Base-by-base conservation (phyloP, 2,113 vertebrate species). In the Tachysurus vachellii region DNA sequence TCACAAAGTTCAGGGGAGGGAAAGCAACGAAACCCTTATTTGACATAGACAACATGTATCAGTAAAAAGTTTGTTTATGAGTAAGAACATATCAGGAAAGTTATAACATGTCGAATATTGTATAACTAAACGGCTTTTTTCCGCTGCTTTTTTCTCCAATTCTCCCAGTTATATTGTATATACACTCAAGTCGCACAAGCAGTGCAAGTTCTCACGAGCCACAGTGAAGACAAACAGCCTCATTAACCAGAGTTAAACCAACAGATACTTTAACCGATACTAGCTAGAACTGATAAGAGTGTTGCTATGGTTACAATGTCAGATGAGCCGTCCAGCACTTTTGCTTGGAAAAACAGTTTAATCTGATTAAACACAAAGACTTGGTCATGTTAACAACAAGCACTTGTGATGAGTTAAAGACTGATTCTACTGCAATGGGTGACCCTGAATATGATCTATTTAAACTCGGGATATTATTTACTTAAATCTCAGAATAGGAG, bases 381-480 rank as follows among this genome's bases (percentile, higher is more conserved):
- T 82, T 36, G 44, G 26, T 19, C 44, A 76, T 50, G 42, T 54
- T 54, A 84, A 36, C n/a, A 50, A 50, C 47, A 53, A 83, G 62
- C 62, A 6, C 9, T 28, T 70, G 44, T 53, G 47, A 54, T 50
- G n/a, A 70, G 64, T 50, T 26, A 68, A 53, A 57, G 21, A 21
- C 11, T n/a, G 44, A n/a, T 53, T 57, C 56, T 57, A 50, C 23
- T 57, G 83, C 68, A 73, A 23, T 42, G 16, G 23, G 21, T 84
- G 66, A 73, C 66, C 83, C 62, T 83, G 61, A 70, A 44, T 84
- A 71, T 44, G 66, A 57, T 71, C 66, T 59, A 56, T 71, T 73
- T 57, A 42, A 71, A 71, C 44, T 59, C 73, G 23, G 59, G 59
- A 86, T 86, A 86, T 86, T 84, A 75, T 84, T 84, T 84, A 84